A percentile compares a stretch with the other conserved stretches of the same genome.
phyloP scores from a whole-genome alignment of 2,113 vertebrate species.

The Craseonycteris thonglongyai region DNA sequence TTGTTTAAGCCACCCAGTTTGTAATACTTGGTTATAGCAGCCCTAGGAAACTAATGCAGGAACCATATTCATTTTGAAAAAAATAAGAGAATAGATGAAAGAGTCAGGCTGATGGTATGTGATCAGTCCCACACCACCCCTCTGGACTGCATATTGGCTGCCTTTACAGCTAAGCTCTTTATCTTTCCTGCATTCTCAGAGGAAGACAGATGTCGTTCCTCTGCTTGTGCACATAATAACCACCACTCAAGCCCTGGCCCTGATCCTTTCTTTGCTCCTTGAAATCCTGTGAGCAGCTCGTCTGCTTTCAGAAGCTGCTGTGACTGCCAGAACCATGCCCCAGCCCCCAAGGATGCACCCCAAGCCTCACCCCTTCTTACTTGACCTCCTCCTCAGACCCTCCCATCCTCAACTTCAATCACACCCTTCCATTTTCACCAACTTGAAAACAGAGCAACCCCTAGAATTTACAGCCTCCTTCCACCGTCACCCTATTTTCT shows the following conservation, averaged over 20 bases:
- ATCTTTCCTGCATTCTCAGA: neutral
- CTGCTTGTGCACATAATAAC: neutral
- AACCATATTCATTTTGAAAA: neutral
- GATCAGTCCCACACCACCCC: neutral
- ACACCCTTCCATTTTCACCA: neutral
- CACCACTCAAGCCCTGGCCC: neutral
- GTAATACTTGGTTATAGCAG: neutral
- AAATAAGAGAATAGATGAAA: neutral
- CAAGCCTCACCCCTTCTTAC: no score
- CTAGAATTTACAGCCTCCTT: neutral
- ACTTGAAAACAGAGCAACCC: neutral
- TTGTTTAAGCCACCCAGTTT: neutral
- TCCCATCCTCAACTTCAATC: neutral
- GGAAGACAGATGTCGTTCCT: neutral
- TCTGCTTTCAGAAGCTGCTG: neutral
- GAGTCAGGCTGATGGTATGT: neutral
- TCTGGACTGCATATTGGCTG: neutral
- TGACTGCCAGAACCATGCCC: neutral
- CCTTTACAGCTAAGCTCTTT: neutral
- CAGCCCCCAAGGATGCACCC: neutral
- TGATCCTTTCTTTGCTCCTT: neutral
- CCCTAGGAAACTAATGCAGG: neutral
- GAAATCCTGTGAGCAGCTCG: neutral
- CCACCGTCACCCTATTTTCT: neutral
- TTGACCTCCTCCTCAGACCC: neutral